These are phyloP conservation scores for Aelia acuminata DNA, from an alignment of 2,888 invertebrate species.

Conservation along the genomic window DNA sequence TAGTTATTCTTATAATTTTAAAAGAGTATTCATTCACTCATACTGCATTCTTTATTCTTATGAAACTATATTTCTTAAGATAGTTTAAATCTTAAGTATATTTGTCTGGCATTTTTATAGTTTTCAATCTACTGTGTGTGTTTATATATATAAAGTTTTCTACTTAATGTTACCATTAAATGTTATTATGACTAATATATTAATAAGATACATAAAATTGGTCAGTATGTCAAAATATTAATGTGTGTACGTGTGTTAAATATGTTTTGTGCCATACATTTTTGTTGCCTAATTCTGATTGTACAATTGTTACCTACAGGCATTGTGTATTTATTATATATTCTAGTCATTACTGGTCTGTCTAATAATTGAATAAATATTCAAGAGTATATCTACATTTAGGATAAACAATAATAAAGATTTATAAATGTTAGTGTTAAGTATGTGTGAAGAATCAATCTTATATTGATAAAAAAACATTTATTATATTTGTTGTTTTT, in stretches of 20 bases:
- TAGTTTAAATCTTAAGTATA: too few relatives aligned
- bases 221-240: constrained; percentile 9
- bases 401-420: neutral
- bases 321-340: constrained; percentile 9
- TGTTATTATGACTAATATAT: neutral
- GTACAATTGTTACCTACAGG: neutral
- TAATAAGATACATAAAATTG: neutral
- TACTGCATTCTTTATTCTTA: too few relatives aligned
- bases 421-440: neutral
- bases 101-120: too few relatives aligned
- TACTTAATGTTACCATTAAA: neutral
- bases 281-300: neutral
- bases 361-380: neutral
- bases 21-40: too few relatives aligned
- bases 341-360: constrained; percentile 45
- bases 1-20: too few relatives aligned
- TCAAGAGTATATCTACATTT: neutral
- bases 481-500: too few relatives aligned
- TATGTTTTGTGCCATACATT: constrained; percentile 21
- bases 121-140: too few relatives aligned
- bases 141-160: neutral
- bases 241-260: constrained; percentile 30
- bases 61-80: too few relatives aligned
- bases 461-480: neutral
- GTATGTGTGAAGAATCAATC: neutral